Percentiles rank a stretch among this genome's conserved stretches.
phyloP scores from a whole-genome alignment of 2,888 invertebrate species.

The Hydrotaea cyrtoneurina region DNA sequence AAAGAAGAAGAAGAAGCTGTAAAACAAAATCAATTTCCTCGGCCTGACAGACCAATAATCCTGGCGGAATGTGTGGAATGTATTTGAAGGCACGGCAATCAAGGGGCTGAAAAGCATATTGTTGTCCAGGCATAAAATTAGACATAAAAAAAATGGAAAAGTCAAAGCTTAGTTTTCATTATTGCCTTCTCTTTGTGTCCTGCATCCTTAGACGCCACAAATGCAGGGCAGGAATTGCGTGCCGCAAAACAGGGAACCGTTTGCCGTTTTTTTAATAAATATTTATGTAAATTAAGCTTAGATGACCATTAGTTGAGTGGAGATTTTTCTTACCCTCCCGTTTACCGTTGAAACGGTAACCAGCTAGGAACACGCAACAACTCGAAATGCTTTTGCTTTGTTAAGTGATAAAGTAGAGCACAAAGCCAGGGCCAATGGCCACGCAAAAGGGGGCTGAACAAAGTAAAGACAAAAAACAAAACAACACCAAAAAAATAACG shows the following conservation, averaged over 20 bases:
- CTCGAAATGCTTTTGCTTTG: slow-evolving; percentile 3
- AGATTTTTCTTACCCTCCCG: neutral
- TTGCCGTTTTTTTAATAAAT: slow-evolving; percentile 36
- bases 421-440: neutral
- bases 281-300: slow-evolving; percentile 37
- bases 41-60: neutral
- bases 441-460: slow-evolving; percentile 20
- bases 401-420: slow-evolving; percentile 30
- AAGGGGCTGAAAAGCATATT: neutral
- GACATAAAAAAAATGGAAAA: neutral
- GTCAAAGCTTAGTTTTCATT: slow-evolving; percentile 33
- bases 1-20: too few species aligned
- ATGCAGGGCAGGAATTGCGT: neutral
- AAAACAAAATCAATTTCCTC: slow-evolving; percentile 18
- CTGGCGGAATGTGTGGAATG: neutral
- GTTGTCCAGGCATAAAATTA: slow-evolving; percentile 21
- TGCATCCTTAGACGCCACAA: neutral
- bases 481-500: slow-evolving; percentile 1
- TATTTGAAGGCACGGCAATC: neutral
- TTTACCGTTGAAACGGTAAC: neutral
- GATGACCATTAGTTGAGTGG: slow-evolving; percentile 33
- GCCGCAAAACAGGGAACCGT: neutral
- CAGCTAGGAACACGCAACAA: neutral
- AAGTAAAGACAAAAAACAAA: slow-evolving; percentile 28
- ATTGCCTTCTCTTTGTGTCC: slow-evolving; percentile 17